Evolutionary conservation across 2,888 invertebrate species (phyloP), one percentile per base, ranked within the genome.

Genomic region (Orthosia incerta): DNA sequence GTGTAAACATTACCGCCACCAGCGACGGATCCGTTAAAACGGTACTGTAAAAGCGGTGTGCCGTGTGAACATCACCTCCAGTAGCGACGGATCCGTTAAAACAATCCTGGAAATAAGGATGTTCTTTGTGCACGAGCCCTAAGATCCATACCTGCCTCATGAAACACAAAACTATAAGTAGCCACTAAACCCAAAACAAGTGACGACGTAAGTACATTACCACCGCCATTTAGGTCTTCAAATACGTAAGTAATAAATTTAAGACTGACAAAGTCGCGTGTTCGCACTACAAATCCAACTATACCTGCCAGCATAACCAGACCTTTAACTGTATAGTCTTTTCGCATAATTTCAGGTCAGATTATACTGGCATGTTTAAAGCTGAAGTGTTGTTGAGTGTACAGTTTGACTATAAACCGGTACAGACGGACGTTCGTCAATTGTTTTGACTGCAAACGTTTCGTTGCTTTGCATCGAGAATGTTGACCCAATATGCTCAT

Each of bases 381-480:
- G n/a, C 26, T 31, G 15, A 69, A 11, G 20, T 70, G 20, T 9
- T 7, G 15, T 39, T 18, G 9, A 23, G 66, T 57, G 48, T 75
- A 68, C 63, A 62, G 79, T 60, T 76, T 53, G 63, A 7, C 66
- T 72, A 57, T 79, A 83, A 77, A 83, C 77, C 74, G 79, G 84
- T 80, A 80, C 64, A 13, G 59, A 64, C 63, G 45, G 70, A 79
- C 82, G 83, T 86, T 87, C 86, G 89, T 79, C 84, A 83, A 88
- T 90, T 92, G 92, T 93, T 93, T 93, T 91, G 92, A 87, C 92
- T 91, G 89, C 78, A 84, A 85, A 82, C 76, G 72, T 79, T 73
- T 81, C 63, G 85, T 84, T 73, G 84, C 65, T 69, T 83, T 82
- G 84, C 64, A 23, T 31, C 56, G 66, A 56, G 76, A 79, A 45